A percentile compares a stretch with the other conserved stretches of the same genome.
Evolutionary conservation across 2,888 invertebrate species (phyloP).

Genomic region (Drosophila pseudotalamancana): DNA sequence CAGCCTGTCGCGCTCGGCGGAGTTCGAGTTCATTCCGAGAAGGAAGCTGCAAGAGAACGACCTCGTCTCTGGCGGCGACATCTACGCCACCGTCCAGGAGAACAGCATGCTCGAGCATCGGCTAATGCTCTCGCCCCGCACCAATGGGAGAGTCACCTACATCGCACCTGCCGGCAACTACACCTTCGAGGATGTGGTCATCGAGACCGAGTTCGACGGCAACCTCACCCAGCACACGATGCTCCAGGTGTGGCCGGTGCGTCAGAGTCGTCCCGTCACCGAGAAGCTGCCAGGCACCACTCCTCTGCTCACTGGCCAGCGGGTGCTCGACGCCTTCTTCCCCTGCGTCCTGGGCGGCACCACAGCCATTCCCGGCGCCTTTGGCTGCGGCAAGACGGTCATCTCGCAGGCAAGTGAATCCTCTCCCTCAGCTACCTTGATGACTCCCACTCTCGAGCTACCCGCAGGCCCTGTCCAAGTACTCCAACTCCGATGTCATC

Average conservation of each 20-base stretch:
- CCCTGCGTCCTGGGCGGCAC: conserved; percentile 99
- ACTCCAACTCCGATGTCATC: conserved; percentile 99
- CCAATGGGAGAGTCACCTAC: conserved; percentile 97
- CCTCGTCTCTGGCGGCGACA: conserved; percentile 98
- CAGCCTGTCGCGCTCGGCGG: conserved; percentile 89
- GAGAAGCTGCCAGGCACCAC: conserved; percentile 99
- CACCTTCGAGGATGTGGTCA: conserved; percentile 94
- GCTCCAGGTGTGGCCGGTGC: conserved; percentile 99
- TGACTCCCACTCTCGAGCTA: no score
- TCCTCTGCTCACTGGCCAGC: conserved; percentile 98
- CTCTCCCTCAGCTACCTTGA: background rate
- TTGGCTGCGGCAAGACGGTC: conserved; percentile 99
- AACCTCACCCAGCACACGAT: conserved; percentile 95
- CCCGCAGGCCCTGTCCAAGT: conserved; percentile 96
- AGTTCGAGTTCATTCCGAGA: conserved; percentile 95
- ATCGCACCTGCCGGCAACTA: conserved; percentile 97
- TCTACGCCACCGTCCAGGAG: conserved; percentile 97
- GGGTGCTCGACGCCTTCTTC: conserved; percentile 98
- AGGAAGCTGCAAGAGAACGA: conserved; percentile 92
- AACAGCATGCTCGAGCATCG: conserved; percentile 98
- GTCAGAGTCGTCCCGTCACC: conserved; percentile 96
- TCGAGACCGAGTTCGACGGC: conserved; percentile 99
- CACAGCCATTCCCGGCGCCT: conserved; percentile 99
- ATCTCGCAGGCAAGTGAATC: conserved; percentile 88
- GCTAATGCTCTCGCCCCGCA: conserved; percentile 95